phyloP scores from a whole-genome alignment of 1,140 invertebrate genomes.

The Formica selysi region DNA sequence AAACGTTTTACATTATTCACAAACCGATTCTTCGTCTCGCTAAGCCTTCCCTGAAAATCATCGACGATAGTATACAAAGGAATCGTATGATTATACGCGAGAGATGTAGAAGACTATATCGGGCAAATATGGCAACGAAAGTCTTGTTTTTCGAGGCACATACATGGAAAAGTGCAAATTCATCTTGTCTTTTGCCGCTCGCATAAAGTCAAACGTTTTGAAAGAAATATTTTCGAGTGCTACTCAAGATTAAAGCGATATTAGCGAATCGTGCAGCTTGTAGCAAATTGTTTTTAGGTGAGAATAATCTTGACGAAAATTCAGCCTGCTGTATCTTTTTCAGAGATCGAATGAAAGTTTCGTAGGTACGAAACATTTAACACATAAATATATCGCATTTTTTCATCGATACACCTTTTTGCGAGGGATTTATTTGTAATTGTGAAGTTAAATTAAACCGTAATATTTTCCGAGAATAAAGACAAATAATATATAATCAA shows the following conservation, averaged over 20 bases:
- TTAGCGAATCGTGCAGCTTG: neutral
- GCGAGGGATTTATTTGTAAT: neutral
- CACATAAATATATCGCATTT: neutral
- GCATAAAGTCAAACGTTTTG: constrained; percentile 23
- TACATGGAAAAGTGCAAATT: constrained; percentile 51
- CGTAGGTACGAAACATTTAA: neutral
- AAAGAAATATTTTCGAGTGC: neutral
- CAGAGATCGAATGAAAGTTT: neutral
- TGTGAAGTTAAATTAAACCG: neutral
- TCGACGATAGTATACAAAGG: constrained; percentile 42
- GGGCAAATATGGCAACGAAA: constrained; percentile 40
- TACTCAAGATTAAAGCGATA: constrained; percentile 24
- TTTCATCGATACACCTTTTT: neutral
- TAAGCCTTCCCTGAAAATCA: constrained; percentile 57
- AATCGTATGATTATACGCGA: constrained; percentile 42
- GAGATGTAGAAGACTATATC: constrained; percentile 48
- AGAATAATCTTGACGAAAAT: constrained; percentile 4
- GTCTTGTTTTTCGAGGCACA: constrained; percentile 53
- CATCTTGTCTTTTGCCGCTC: constrained; percentile 20
- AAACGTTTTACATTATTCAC: constrained; percentile 53
- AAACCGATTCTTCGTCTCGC: constrained; percentile 51
- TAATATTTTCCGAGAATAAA: constrained; percentile 11
- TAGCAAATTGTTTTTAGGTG: neutral
- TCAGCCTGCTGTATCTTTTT: neutral
- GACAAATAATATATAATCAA: neutral